phyloP scores from a whole-genome alignment of 2,797 vertebrate species.

The Glyptemys insculpta region DNA sequence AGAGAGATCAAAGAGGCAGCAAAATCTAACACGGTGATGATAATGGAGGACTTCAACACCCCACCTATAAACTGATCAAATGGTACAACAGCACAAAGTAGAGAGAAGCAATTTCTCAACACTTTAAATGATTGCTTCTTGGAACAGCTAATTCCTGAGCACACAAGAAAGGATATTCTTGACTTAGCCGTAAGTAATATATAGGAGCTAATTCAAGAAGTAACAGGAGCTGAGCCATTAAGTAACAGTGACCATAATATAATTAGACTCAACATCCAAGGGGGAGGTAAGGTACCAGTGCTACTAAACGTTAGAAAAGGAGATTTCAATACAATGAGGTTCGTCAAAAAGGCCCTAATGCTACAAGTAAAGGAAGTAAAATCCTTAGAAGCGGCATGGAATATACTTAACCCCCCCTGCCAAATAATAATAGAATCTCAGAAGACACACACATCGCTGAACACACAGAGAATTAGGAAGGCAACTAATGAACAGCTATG shows the following conservation, averaged over 20 bases:
- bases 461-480: constrained; percentile 26
- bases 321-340: neutral
- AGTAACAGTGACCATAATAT: neutral
- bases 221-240: neutral
- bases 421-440: too few species aligned
- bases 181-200: constrained; percentile 16
- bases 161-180: constrained; percentile 51
- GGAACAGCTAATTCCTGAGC: constrained; percentile 41
- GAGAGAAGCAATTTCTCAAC: constrained; percentile 25
- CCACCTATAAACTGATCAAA: neutral
- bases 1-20: neutral
- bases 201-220: neutral
- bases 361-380: neutral
- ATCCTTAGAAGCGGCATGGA: neutral
- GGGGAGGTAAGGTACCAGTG: neutral
- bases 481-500: neutral
- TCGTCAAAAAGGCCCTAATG: neutral
- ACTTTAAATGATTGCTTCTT: constrained; percentile 20
- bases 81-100: neutral
- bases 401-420: neutral
- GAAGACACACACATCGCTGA: neutral
- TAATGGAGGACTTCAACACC: constrained; percentile 12
- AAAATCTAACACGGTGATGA: constrained; percentile 36
- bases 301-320: neutral
- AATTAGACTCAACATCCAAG: neutral